Conservation (phyloP, 2,888 invertebrate species). For the Amblyjoppa fuscipennis region DNA sequence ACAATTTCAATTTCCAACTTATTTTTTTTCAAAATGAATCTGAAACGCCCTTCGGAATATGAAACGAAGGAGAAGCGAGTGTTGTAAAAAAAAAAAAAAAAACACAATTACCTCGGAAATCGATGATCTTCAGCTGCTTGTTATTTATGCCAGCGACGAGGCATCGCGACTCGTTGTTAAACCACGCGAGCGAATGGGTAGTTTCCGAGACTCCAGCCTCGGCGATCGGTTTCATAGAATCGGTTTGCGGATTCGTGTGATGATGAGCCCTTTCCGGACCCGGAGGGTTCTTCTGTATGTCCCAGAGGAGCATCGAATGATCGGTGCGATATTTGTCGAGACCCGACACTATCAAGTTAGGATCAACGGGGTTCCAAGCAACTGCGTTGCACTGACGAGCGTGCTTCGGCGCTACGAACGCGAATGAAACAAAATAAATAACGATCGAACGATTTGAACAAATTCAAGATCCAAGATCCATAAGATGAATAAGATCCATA, state of each 20-base stretch:
- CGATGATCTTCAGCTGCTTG: constrained; percentile 95
- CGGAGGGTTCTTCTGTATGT: constrained; percentile 88
- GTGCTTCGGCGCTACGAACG: constrained; percentile 91
- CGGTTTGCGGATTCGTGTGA: constrained; percentile 85
- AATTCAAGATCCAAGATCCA: too few species aligned
- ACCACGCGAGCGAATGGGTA: constrained; percentile 95
- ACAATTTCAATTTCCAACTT: too few species aligned
- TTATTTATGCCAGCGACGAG: constrained; percentile 96
- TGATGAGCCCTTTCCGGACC: constrained; percentile 82
- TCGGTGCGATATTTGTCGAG: constrained; percentile 96
- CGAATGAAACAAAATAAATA: background rate
- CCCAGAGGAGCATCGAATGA: constrained; percentile 96
- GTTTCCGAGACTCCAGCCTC: constrained; percentile 95
- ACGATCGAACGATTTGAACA: background rate
- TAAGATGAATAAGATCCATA: too few species aligned
- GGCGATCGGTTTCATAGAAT: constrained; percentile 88
- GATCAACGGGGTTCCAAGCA: constrained; percentile 94
- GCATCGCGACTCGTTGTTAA: constrained; percentile 90
- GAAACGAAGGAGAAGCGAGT: too few species aligned
- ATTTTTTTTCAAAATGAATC: too few species aligned
- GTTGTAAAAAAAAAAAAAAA: background rate
- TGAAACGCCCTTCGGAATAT: too few species aligned
- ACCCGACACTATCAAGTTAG: constrained; percentile 93
- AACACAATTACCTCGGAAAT: constrained; percentile 91
- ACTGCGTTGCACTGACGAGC: constrained; percentile 94